Evolutionary conservation across 2,113 vertebrate genomes (phyloP).

Genomic region (Oxygymnocypris stewartii): DNA sequence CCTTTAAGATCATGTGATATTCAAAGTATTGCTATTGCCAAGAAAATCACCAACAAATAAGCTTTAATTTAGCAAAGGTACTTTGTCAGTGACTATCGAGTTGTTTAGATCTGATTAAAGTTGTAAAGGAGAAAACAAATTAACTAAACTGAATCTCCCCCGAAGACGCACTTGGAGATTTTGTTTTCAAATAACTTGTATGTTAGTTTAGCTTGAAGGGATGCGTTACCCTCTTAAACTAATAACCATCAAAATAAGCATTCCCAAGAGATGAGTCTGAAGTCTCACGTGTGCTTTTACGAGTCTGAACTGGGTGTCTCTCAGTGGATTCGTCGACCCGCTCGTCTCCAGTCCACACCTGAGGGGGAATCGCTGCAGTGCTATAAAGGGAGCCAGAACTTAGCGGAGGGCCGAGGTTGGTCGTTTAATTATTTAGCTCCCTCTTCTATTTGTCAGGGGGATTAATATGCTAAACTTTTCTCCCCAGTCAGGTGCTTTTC

Average conservation of each 20-base stretch:
- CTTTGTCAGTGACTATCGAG: background rate
- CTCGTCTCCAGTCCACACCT: background rate
- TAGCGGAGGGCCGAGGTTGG: conserved; percentile 53
- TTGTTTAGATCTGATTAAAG: background rate
- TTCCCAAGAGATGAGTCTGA: conserved; percentile 5
- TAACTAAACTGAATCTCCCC: background rate
- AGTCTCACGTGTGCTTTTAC: conserved; percentile 8
- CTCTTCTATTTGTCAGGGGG: conserved; percentile 55
- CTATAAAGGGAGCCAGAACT: conserved; percentile 38
- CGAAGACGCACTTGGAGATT: conserved; percentile 4
- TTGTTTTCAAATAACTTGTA: background rate
- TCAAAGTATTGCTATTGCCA: background rate
- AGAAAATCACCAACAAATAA: background rate
- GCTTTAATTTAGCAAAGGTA: background rate
- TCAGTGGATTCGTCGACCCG: background rate
- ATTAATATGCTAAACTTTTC: conserved; percentile 70
- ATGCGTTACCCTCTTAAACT: background rate
- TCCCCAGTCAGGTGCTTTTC: conserved; percentile 63
- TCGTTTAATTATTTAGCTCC: conserved; percentile 62
- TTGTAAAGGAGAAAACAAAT: background rate
- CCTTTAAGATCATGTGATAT: background rate
- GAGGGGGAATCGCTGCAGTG: background rate
- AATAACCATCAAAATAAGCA: conserved; percentile 23
- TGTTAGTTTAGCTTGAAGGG: background rate
- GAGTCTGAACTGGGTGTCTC: background rate